Conservation (phyloP, 2,113 vertebrate species). For the Anarrhichthys ocellatus region DNA sequence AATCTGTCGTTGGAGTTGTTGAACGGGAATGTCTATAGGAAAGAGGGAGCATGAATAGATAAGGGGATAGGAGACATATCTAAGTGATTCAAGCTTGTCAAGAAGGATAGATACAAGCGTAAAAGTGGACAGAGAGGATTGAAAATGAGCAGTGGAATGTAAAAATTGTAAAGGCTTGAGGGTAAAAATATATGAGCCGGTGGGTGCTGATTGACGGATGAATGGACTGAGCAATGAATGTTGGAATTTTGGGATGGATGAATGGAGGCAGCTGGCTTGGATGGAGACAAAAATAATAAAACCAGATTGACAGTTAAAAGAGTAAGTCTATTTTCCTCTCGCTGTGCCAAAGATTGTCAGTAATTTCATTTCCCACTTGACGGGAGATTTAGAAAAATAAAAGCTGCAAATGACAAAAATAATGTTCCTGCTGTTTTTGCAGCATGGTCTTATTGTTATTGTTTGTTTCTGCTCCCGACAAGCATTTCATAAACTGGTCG, state of each 20-base stretch:
- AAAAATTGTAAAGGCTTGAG: neutral
- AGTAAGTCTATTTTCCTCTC: neutral
- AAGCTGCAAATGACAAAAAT: slow-evolving; percentile 11
- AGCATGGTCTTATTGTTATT: slow-evolving; percentile 6
- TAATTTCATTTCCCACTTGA: slow-evolving; percentile 30
- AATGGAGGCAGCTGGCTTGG: slow-evolving; percentile 17
- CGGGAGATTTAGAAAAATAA: slow-evolving; percentile 9
- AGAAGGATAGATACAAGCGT: neutral
- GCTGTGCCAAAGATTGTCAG: slow-evolving; percentile 4
- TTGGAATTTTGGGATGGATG: slow-evolving; percentile 8
- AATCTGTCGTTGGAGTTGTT: slow-evolving; percentile 29
- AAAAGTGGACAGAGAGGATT: neutral
- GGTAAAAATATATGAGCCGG: neutral
- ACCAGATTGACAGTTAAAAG: slow-evolving; percentile 41
- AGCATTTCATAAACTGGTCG: slow-evolving; percentile 12
- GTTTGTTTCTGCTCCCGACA: slow-evolving; percentile 11
- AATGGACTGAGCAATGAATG: slow-evolving; percentile 24
- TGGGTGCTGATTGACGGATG: slow-evolving; percentile 6
- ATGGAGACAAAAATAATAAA: slow-evolving; percentile 24
- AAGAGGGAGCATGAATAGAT: neutral
- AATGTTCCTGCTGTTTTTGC: slow-evolving; percentile 16
- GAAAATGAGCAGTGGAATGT: neutral
- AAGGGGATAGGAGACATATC: neutral
- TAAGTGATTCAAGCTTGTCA: neutral
- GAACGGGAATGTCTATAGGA: slow-evolving; percentile 11